These are phyloP conservation scores for Furcula furcula DNA, from an alignment of 2,888 invertebrate species.

Conservation along the genomic window DNA sequence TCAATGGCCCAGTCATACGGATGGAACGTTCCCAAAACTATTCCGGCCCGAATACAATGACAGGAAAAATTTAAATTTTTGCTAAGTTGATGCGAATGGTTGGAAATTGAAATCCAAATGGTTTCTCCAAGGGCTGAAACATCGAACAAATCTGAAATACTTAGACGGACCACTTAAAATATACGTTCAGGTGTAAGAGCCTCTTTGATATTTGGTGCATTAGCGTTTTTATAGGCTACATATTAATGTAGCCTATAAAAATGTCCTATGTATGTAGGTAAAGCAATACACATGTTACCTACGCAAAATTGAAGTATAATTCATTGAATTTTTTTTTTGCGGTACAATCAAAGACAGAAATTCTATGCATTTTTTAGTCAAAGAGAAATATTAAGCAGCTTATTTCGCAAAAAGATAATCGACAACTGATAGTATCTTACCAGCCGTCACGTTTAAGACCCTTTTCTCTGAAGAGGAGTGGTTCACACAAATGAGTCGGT, in stretches of 20 bases:
- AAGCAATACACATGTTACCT: too few species aligned
- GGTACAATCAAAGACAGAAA: conserved; percentile 8
- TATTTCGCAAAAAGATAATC: conserved; percentile 38
- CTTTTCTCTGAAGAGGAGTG: conserved; percentile 50
- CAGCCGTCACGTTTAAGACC: conserved; percentile 38
- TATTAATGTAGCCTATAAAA: too few species aligned
- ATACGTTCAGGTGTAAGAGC: too few species aligned
- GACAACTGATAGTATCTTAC: conserved; percentile 48
- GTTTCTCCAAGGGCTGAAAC: too few species aligned
- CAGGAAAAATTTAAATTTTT: conserved; percentile 16
- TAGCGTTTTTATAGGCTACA: too few species aligned
- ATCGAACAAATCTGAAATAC: too few species aligned
- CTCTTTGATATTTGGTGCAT: too few species aligned
- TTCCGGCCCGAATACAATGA: conserved; percentile 12
- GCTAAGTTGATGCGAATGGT: conserved; percentile 4
- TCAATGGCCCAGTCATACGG: conserved; percentile 11
- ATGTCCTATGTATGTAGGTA: too few species aligned
- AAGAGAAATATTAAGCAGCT: conserved; percentile 20
- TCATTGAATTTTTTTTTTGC: conserved; percentile 1
- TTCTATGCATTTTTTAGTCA: conserved; percentile 16
- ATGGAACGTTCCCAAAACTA: conserved; percentile 2
- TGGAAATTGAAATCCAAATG: background rate
- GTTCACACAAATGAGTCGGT: conserved; percentile 39
- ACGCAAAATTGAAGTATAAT: background rate
- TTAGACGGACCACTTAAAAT: too few species aligned